Evolutionary conservation across 2,113 vertebrate genomes (phyloP).

Genomic region (Mohoua ochrocephala): DNA sequence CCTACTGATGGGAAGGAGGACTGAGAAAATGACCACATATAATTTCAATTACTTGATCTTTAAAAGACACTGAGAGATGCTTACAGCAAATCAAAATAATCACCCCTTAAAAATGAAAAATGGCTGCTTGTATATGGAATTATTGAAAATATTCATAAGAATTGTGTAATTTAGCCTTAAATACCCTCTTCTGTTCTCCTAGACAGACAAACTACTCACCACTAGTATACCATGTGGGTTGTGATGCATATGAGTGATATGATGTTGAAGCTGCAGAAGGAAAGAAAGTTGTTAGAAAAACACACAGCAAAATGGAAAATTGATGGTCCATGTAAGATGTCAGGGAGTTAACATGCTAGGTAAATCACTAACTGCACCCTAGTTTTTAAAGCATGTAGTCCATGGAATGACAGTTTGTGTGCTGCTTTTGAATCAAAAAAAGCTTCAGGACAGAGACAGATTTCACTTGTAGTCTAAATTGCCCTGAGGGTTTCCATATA

Average conservation of each 20-base stretch:
- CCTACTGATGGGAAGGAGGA: not conserved
- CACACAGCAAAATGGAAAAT: not conserved
- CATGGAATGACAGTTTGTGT: not conserved
- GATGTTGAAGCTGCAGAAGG: not conserved
- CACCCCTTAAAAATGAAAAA: not conserved
- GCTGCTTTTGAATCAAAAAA: not conserved
- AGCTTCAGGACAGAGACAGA: not conserved
- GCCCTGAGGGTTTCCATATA: not conserved
- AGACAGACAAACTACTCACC: slow-evolving; percentile 34
- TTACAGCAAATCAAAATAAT: not conserved
- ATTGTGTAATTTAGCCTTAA: not conserved
- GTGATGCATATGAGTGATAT: fast-evolving
- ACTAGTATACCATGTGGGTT: not conserved
- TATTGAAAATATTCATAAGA: not conserved
- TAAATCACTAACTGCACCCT: not conserved
- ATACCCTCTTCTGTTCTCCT: not conserved
- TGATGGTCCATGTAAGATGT: not conserved
- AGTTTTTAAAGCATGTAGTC: not conserved
- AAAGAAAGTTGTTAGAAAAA: not conserved
- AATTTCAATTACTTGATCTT: not conserved
- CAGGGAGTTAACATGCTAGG: not conserved
- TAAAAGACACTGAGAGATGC: not conserved
- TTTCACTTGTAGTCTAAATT: not conserved
- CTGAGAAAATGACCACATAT: not conserved
- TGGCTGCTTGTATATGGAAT: not conserved